Evolutionary conservation across 2,797 vertebrate genomes (phyloP), one percentile per base, ranked within the genome.

Genomic region (Champsocephalus esox): DNA sequence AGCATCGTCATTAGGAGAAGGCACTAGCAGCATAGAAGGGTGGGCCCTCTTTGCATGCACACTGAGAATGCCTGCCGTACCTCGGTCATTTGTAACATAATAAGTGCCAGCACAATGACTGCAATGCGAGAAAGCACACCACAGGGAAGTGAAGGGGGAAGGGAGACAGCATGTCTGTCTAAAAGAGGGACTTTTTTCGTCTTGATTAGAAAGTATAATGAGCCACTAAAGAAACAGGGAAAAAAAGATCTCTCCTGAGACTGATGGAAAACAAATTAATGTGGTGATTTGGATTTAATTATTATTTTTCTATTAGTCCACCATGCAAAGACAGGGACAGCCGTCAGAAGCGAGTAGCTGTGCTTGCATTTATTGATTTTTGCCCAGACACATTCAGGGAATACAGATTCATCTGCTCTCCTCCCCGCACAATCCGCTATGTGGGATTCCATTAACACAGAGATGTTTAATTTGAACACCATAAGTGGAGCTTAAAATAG

Each of bases 11-110:
- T 98, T 98, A 98, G 95, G 95, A 95, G 94, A 94, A 92, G 95
- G 95, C 94, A 90, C 88, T 83, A 73, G 90, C 87, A 84, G 92
- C 88, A 82, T 83, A 87, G 92, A 90, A 90, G 96, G 93, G 95
- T 93, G 93, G 96, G 94, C 96, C 96, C 95, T 96, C 93, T 97
- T 94, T 95, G 96, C 96, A 96, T 96, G 96, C 97, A 95, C 95
- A 93, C 96, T 90, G 91, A 96, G 97, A 97, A 97, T 96, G 97
- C 97, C 96, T 97, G 96, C 95, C 95, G 96, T 97, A 97, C 96
- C 97, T 97, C 96, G 96, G 97, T 97, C 97, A 99, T 99, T 99
- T 98, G 98, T 98, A 99, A 99, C 97, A 99, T 98, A 99, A 99
- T 98, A 98, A 99, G 97, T 96, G 96, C 95, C 94, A 97, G 96